Evolutionary conservation across 2,113 vertebrate genomes (phyloP), one percentile per base, ranked within the genome.

Genomic region (Rhinolophus sinicus): DNA sequence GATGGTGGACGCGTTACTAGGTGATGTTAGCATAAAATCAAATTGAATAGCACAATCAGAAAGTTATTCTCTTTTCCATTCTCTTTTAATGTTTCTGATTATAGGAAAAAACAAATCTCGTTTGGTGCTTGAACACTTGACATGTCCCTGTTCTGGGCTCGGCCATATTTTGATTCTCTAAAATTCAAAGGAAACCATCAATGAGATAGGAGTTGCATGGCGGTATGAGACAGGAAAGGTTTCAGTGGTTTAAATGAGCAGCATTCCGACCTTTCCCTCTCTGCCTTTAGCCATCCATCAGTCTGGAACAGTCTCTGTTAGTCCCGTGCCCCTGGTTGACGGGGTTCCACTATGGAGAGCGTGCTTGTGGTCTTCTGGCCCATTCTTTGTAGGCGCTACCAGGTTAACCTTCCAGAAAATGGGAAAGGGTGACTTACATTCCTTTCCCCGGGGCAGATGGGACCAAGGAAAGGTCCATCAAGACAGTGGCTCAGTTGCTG

Each of bases 51-150:
- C 80, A 60, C 26, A 33, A 56, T 38, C 52, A 56, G 67, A 76
- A 93, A 38, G 64, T 69, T 38, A 22, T 47, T 33, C 40, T 24
- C 38, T 38, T 77, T 77, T 52, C 67, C 16, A 30, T 72, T 92
- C 62, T 90, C 70, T 78, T 70, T 93, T 58, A 62, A 73, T 83
- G 84, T 80, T 97, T 90, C 38, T 92, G 80, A 93, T 90, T 84
- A 83, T 24, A 35, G 35, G 40, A 58, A 44, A 56, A 56, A 62
- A 44, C 4, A 84, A 50, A 58, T 62, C 77, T 73, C 7, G 0
- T 40, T 80, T 80, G 47, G 85, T 60, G 16, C 80, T 81, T 64
- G 56, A 80, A 67, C 14, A 16, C 22, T 75, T 60, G 84, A 24
- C n/a, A 21, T 30, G 38, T 52, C 47, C n/a, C 4, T 69, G 35